These are phyloP conservation scores for Thinocorus orbignyianus DNA, from an alignment of 2,113 vertebrate species.

Conservation along the genomic window DNA sequence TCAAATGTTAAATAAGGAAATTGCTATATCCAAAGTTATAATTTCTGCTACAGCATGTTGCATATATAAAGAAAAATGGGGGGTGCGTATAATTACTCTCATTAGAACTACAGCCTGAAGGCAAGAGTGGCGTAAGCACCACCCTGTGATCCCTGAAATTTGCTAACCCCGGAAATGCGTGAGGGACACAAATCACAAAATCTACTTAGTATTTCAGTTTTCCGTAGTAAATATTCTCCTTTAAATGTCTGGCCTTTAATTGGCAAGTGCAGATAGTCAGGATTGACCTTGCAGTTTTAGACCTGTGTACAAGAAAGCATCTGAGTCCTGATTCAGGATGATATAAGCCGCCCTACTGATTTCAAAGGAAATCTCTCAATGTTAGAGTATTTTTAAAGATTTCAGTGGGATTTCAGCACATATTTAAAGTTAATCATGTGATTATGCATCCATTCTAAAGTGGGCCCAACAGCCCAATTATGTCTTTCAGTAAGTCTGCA, in stretches of 20 bases:
- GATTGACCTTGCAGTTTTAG: neutral
- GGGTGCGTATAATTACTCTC: neutral
- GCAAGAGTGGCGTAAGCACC: neutral
- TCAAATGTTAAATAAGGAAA: constrained; percentile 35
- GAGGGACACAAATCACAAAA: neutral
- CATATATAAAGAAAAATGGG: neutral
- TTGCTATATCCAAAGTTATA: neutral
- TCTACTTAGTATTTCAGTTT: neutral
- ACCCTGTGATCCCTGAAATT: fast-evolving
- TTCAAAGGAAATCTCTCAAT: neutral
- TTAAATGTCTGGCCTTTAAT: neutral
- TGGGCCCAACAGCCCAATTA: neutral
- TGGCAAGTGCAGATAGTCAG: neutral
- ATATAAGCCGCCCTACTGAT: neutral
- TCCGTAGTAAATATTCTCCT: neutral
- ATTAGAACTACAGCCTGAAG: neutral
- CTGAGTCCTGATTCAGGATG: neutral
- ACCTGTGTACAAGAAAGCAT: neutral
- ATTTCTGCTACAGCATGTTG: neutral
- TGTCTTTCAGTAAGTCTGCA: neutral
- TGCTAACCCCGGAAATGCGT: neutral
- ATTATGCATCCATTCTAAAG: neutral
- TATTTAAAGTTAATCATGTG: neutral
- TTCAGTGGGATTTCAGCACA: neutral
- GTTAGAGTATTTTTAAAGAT: neutral